Evolutionary conservation across 2,113 vertebrate genomes (phyloP).

Genomic region (Ramphastos sulfuratus): DNA sequence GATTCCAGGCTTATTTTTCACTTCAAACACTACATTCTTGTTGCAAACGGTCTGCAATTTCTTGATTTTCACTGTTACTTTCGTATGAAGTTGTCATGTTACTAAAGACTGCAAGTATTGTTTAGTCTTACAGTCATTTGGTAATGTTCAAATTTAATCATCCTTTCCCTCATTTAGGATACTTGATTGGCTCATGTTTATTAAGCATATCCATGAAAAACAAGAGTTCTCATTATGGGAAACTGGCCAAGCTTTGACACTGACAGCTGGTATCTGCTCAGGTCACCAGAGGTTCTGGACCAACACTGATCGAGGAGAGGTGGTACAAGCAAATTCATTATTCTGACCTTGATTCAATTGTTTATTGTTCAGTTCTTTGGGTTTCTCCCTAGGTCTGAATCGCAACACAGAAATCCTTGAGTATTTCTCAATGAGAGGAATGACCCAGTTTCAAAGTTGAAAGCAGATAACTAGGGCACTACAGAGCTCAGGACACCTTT

Average conservation of each 20-base stretch:
- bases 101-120: neutral
- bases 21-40: neutral
- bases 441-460: neutral
- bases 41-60: neutral
- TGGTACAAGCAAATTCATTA: neutral
- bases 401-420: neutral
- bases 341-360: neutral
- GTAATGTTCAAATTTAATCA: slow-evolving; percentile 43
- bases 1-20: neutral
- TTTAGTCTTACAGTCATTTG: neutral
- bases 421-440: neutral
- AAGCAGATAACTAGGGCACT: neutral
- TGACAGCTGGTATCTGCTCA: slow-evolving; percentile 1
- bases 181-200: slow-evolving; percentile 24
- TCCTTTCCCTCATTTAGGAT: slow-evolving; percentile 33
- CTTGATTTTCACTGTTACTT: neutral
- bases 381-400: neutral
- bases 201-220: slow-evolving; percentile 24
- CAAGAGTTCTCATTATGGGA: slow-evolving; percentile 17
- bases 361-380: neutral
- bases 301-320: neutral
- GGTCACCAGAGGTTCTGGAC: neutral
- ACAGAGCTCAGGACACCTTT: neutral
- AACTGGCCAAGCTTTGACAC: neutral
- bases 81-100: neutral